phyloP scores from a whole-genome alignment of 2,113 vertebrate species.

The Phyllostomus hastatus region DNA sequence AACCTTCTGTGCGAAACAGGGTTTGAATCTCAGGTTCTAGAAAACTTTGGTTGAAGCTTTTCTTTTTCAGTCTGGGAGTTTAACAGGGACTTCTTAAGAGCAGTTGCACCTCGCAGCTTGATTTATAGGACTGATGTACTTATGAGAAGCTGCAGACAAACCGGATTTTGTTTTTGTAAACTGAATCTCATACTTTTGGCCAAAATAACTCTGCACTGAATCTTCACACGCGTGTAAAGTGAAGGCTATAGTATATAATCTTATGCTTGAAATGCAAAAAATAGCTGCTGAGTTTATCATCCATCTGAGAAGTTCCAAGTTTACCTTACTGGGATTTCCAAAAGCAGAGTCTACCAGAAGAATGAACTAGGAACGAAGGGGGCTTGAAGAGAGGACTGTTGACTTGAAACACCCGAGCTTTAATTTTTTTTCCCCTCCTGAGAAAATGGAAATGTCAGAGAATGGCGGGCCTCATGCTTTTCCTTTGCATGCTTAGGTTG shows the following conservation, averaged over 20 bases:
- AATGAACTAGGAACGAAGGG: neutral
- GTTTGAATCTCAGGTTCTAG: slow-evolving; percentile 38
- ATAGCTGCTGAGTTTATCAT: neutral
- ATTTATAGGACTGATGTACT: neutral
- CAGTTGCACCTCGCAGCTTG: neutral
- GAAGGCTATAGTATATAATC: neutral
- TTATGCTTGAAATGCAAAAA: slow-evolving; percentile 20
- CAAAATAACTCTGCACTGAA: neutral
- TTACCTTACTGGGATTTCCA: neutral
- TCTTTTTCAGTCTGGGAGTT: slow-evolving; percentile 47
- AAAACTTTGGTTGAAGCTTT: slow-evolving; percentile 50
- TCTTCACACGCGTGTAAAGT: neutral
- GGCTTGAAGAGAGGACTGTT: neutral
- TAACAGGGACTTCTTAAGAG: slow-evolving; percentile 66
- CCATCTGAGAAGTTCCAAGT: neutral
- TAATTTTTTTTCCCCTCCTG: neutral
- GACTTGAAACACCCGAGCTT: neutral
- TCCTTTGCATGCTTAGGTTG: neutral
- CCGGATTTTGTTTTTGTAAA: slow-evolving; percentile 22
- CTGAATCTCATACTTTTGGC: neutral
- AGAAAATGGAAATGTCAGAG: slow-evolving; percentile 12
- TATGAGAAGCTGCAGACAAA: slow-evolving; percentile 41
- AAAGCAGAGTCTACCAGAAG: neutral
- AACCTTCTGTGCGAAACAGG: slow-evolving; percentile 69
- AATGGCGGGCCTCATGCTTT: neutral